Conservation (phyloP, 2,113 vertebrate species). For the Gnathonemus longibarbis region DNA sequence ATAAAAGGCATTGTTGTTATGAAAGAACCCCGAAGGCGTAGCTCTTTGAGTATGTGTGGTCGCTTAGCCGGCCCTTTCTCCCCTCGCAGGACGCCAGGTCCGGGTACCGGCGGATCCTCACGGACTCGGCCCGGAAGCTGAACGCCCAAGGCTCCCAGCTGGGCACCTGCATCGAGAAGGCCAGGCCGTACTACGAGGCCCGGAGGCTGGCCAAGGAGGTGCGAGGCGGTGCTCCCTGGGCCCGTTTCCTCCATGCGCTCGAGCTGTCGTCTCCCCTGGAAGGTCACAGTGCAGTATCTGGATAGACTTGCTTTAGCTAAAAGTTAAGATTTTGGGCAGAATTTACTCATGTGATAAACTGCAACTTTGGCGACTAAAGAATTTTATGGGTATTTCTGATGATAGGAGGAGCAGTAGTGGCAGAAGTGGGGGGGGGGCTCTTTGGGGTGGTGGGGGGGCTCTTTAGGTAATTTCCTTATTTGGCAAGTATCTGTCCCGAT, state of each 20-base stretch:
- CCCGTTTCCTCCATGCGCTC: background rate
- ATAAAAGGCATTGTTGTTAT: background rate
- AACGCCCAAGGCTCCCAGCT: slow-evolving; percentile 78
- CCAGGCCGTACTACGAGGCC: slow-evolving; percentile 84
- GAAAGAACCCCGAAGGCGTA: background rate
- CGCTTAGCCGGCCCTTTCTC: background rate
- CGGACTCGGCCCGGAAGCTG: slow-evolving; percentile 78
- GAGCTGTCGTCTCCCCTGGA: background rate
- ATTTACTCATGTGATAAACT: background rate
- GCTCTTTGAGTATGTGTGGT: background rate
- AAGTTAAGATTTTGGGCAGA: background rate
- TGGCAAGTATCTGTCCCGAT: background rate
- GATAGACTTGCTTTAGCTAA: background rate
- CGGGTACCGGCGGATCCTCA: slow-evolving; percentile 79
- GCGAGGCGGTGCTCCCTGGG: background rate
- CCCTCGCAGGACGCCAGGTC: slow-evolving; percentile 74
- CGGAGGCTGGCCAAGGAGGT: slow-evolving; percentile 80
- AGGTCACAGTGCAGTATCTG: background rate
- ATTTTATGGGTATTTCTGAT: background rate
- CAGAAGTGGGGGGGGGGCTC: background rate
- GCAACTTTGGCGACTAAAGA: background rate
- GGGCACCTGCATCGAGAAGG: slow-evolving; percentile 81
- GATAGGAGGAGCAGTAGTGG: background rate
- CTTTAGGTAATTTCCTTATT: background rate
- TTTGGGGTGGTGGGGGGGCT: background rate